Evolutionary conservation across 2,888 invertebrate genomes (phyloP), one percentile per base, ranked within the genome.

Genomic region (Dolomedes plantarius): DNA sequence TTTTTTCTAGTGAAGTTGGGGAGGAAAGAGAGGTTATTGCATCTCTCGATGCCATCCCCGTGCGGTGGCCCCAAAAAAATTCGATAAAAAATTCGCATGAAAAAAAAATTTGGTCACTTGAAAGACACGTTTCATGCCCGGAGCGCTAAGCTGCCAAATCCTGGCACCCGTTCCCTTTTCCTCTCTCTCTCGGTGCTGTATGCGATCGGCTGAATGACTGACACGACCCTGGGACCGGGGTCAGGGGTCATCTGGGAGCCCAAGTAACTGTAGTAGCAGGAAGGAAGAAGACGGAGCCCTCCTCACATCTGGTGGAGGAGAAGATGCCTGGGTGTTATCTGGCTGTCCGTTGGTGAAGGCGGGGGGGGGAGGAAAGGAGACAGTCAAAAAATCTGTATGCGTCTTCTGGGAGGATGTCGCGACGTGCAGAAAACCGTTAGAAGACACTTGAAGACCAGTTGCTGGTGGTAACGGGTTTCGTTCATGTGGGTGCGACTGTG

Each of bases 181-280:
- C 11, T 16, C 11, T n/a, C 27, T 29, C 11, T 16, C 11, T n/a
- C 27, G 29, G 67, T 32, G 67, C 32, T 19, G n/a, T 32, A 36
- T 32, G 31, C 67, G 46, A 46, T 36, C 46, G 62, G 56, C 39
- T 69, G 69, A 77, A 74, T 79, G 85, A 86, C 68, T 78, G 85
- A 86, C 74, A 27, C 41, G 85, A 85, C 83, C 83, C 83, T 85
- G 83, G 77, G 77, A 85, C 72, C 62, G 46, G 41, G 85, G 85
- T 86, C 85, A 86, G 67, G 65, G 85, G 78, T 86, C 85, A 79
- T 28, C 85, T 31, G 39, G 73, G 76, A 83, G 65, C 56, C 41
- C 31, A 41, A 56, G 74, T 75, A 74, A 67, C 73, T 76, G 56
- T 56, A 65, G 67, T 65, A 56, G 82, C 65, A 77, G 83, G 72